These are phyloP conservation scores for Dascyllus trimaculatus DNA, from an alignment of 2,113 vertebrate genomes.

Conservation along the genomic window DNA sequence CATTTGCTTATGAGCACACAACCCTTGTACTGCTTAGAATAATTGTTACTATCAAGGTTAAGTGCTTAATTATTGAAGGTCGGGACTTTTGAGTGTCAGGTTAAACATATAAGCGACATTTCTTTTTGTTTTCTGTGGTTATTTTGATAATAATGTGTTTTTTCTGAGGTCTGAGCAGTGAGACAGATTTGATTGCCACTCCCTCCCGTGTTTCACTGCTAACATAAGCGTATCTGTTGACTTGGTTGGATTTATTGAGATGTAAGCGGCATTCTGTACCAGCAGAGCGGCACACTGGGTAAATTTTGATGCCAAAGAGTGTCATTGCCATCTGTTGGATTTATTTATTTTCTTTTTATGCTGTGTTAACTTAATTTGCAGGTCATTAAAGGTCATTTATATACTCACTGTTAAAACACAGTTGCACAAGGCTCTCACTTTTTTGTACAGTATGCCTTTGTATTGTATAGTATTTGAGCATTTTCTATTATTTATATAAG, in stretches of 20 bases:
- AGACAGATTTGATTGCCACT: conserved; percentile 1
- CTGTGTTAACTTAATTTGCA: conserved; percentile 41
- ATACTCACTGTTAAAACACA: conserved; percentile 51
- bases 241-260: conserved; percentile 41
- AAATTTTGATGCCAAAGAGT: conserved; percentile 82
- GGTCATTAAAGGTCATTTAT: conserved; percentile 43
- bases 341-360: conserved; percentile 18
- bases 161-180: conserved; percentile 19
- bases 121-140: conserved; percentile 4
- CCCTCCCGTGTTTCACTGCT: conserved; percentile 31
- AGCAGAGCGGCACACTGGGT: conserved; percentile 54
- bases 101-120: conserved; percentile 34
- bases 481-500: conserved; percentile 82
- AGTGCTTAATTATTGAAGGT: conserved; percentile 44
- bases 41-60: conserved; percentile 40
- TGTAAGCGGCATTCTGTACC: conserved; percentile 52
- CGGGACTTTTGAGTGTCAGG: conserved; percentile 29
- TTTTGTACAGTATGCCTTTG: conserved; percentile 77
- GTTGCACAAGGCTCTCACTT: conserved; percentile 72
- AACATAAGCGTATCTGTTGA: conserved; percentile 16
- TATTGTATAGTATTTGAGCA: conserved; percentile 69
- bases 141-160: conserved; percentile 33
- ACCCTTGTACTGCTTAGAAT: conserved; percentile 54
- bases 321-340: conserved; percentile 59
- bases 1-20: conserved; percentile 78